Evolutionary conservation across 2,797 vertebrate species (phyloP), one percentile per base, ranked within the genome.

Genomic region (Acrocephalus scirpaceus): DNA sequence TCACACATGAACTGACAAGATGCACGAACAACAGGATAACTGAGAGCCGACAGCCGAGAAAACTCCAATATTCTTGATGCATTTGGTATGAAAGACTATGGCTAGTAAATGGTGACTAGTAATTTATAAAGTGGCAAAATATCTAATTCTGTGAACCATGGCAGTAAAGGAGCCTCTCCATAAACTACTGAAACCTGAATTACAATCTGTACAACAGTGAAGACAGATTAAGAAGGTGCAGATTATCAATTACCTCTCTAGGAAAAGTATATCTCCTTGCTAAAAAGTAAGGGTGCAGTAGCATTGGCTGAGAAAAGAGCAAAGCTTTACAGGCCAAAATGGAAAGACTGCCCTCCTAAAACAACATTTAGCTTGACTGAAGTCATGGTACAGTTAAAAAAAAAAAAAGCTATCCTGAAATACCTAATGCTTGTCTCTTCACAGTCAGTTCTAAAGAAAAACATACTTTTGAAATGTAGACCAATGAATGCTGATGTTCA

Each of bases 111-210:
- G 32, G 50, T 25, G 42, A 53, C 16, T n/a, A 44, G 12, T 38
- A 34, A 50, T 66, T 82, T 19, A 50, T 21, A 13, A 74, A 88
- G 44, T 22, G 29, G 36, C 20, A 87, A 60, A 45, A 64, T 16
- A 79, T 18, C 8, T 14, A 57, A 61, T 36, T 14, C 54, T 8
- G 44, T 4, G 3, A 85, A 71, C 5, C 0, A 3, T 3, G 17
- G 36, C 58, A 81, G 25, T 22, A 44, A 74, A 71, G 48, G 70
- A 14, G 11, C 50, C 40, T 48, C 36, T n/a, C 30, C 16, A 18
- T 20, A 27, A 89, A 54, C 34, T 25, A 60, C 3, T 36, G 20
- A 56, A 83, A 75, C 13, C n/a, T 13, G 40, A 62, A 66, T 71
- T 74, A 64, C 23, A 66, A 51, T n/a, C 9, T 62, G 12, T 18